Conservation (phyloP, 2,113 vertebrate genomes). For the Pipra filicauda region DNA sequence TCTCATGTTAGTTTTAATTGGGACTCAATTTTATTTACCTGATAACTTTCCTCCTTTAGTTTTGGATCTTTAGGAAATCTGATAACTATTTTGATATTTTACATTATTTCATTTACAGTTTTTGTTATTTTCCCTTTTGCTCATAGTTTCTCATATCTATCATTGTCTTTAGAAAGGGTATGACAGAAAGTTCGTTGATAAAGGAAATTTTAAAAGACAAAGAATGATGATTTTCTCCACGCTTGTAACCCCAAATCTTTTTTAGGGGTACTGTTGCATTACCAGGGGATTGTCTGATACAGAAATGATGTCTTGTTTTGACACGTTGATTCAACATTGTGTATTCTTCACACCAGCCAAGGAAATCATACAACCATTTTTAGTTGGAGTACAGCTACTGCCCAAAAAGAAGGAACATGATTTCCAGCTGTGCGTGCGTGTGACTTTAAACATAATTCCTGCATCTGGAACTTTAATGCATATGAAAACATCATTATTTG, state of each 20-base stretch:
- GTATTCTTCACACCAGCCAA: not conserved
- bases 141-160: conserved; percentile 59
- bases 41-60: conserved; percentile 76
- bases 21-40: conserved; percentile 65
- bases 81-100: conserved; percentile 65
- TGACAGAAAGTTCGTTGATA: not conserved
- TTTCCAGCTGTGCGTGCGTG: conserved; percentile 11
- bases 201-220: not conserved
- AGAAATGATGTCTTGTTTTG: conserved; percentile 1
- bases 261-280: not conserved
- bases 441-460: not conserved
- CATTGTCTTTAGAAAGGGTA: conserved; percentile 21
- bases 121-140: conserved; percentile 54
- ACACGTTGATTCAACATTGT: not conserved
- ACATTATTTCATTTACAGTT: conserved; percentile 63
- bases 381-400: not conserved
- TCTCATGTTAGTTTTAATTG: conserved; percentile 69
- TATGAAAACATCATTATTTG: not conserved
- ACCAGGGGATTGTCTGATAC: not conserved
- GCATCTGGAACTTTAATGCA: not conserved
- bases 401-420: not conserved
- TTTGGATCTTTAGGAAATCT: conserved; percentile 58
- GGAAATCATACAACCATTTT: conserved; percentile 12
- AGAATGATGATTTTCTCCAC: not conserved
- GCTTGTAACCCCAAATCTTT: not conserved